These are phyloP conservation scores for Xyrauchen texanus DNA, from an alignment of 2,113 vertebrate species.

Conservation along the genomic window DNA sequence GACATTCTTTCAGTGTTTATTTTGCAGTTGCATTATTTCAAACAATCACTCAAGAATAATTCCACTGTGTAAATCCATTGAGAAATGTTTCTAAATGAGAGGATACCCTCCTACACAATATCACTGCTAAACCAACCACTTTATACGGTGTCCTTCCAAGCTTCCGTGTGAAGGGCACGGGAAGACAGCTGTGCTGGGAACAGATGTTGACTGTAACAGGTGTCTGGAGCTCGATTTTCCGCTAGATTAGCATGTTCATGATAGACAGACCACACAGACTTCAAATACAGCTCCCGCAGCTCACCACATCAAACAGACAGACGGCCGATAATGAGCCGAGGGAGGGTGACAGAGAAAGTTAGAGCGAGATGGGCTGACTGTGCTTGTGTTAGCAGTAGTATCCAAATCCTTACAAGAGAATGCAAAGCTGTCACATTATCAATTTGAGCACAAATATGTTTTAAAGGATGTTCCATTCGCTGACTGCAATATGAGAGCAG, in stretches of 20 bases:
- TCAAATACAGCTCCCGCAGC: slow-evolving; percentile 64
- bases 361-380: neutral
- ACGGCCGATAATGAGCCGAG: slow-evolving; percentile 71
- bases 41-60: too few relatives aligned
- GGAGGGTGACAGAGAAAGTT: slow-evolving; percentile 59
- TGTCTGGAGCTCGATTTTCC: slow-evolving; percentile 68
- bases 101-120: slow-evolving; percentile 33
- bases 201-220: slow-evolving; percentile 76
- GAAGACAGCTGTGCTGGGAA: slow-evolving; percentile 47
- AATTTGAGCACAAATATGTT: neutral
- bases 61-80: neutral
- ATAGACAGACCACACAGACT: slow-evolving; percentile 73
- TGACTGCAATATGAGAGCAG: too few relatives aligned
- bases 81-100: slow-evolving; percentile 20
- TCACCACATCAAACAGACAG: slow-evolving; percentile 40
- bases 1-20: too few relatives aligned
- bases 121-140: slow-evolving; percentile 46
- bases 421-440: neutral
- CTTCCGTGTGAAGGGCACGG: slow-evolving; percentile 17
- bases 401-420: too few relatives aligned
- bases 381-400: too few relatives aligned
- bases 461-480: too few relatives aligned
- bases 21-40: too few relatives aligned
- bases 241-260: slow-evolving; percentile 74
- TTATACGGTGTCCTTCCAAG: slow-evolving; percentile 17